These are phyloP conservation scores for Thyatira batis DNA, from an alignment of 2,888 invertebrate genomes.

Conservation along the genomic window DNA sequence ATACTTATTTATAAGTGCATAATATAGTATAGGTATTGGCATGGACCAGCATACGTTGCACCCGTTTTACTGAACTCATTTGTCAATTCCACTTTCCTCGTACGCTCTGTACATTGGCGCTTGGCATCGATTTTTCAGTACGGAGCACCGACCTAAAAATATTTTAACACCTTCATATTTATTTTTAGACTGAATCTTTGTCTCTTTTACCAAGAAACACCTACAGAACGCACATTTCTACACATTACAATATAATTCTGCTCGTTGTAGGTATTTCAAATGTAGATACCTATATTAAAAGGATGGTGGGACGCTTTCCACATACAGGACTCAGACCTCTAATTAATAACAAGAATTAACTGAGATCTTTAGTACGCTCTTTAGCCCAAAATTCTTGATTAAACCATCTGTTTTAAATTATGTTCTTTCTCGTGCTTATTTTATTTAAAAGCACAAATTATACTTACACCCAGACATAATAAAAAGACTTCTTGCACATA, in stretches of 20 bases:
- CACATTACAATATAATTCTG: not conserved
- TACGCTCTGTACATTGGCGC: not conserved
- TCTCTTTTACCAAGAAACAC: not conserved
- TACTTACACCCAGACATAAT: too few relatives aligned
- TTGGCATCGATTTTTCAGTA: not conserved
- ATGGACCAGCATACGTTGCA: not conserved
- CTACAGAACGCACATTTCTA: not conserved
- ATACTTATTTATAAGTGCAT: too few relatives aligned
- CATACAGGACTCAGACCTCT: too few relatives aligned
- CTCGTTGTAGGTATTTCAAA: not conserved
- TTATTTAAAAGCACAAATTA: too few relatives aligned
- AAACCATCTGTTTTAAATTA: too few relatives aligned
- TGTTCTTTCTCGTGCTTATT: too few relatives aligned
- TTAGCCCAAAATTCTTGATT: too few relatives aligned
- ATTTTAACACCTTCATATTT: conserved; percentile 3
- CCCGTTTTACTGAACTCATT: not conserved
- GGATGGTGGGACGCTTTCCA: too few relatives aligned
- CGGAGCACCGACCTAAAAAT: conserved; percentile 2
- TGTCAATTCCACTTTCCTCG: not conserved
- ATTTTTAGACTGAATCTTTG: conserved; percentile 1
- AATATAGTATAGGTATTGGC: not conserved
- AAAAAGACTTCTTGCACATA: too few relatives aligned
- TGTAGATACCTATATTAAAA: too few relatives aligned
- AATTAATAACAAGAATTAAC: too few relatives aligned
- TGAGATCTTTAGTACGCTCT: too few relatives aligned